These are phyloP conservation scores for Nicator chloris DNA, from an alignment of 2,113 vertebrate genomes.

Conservation along the genomic window DNA sequence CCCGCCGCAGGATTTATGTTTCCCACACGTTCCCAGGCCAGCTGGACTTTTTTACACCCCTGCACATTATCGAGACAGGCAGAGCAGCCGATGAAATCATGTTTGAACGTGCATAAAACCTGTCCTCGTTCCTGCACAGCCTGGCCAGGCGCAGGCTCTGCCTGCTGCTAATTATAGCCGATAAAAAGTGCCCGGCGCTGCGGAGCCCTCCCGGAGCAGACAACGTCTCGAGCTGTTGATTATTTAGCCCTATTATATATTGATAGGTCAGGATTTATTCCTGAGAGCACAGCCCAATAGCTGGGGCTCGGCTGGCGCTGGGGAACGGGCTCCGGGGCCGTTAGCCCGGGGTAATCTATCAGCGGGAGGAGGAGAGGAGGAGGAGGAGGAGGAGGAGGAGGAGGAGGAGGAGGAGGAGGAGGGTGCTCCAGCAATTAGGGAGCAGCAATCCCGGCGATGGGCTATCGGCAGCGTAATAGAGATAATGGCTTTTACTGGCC, in stretches of 20 bases:
- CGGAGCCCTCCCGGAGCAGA: constrained; percentile 57
- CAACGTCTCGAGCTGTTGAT: constrained; percentile 65
- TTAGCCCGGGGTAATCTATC: constrained; percentile 77
- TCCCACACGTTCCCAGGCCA: constrained; percentile 18
- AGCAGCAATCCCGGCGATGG: constrained; percentile 77
- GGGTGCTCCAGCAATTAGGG: constrained; percentile 79
- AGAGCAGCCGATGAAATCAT: constrained; percentile 41
- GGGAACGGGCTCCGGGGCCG: constrained; percentile 71
- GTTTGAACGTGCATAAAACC: constrained; percentile 45
- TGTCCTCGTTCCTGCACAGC: neutral
- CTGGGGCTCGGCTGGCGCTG: constrained; percentile 62
- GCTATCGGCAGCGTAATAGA: constrained; percentile 80
- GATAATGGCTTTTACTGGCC: constrained; percentile 81
- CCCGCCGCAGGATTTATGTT: neutral
- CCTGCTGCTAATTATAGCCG: constrained; percentile 68
- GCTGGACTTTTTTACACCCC: constrained; percentile 53
- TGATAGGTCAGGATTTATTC: constrained; percentile 78
- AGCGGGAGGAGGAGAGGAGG: neutral
- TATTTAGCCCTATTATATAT: constrained; percentile 74
- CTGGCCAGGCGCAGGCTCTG: neutral
- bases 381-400: neutral
- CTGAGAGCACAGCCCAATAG: constrained; percentile 61
- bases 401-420: constrained; percentile 63
- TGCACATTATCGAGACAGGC: neutral
- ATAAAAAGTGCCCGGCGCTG: constrained; percentile 27